Base-by-base conservation (phyloP, 2,113 vertebrate species). In the Cephalopterus ornatus region DNA sequence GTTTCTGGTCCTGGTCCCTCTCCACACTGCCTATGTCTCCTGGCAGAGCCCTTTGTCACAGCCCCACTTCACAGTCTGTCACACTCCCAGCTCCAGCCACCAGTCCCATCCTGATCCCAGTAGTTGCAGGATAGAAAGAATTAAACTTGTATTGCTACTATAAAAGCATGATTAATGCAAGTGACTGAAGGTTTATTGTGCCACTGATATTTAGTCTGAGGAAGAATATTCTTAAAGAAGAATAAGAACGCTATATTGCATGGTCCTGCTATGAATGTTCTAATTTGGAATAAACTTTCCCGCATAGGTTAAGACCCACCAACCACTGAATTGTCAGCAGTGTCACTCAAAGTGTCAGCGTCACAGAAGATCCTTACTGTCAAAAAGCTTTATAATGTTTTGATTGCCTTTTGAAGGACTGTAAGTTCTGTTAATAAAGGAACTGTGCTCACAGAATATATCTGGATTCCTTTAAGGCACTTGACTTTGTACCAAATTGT, bases 21-120 rank as follows among this genome's bases (percentile, higher is more conserved):
- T 79, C 71, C 10, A 3, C 1, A 2, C 58, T 55, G 52, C 18
- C 65, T 72, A 2, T 1, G 1, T 22, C 6, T 65, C 44, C 35
- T 27, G 10, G 30, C 62, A 92, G 35, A 88, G 18, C 22, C 65
- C 52, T 75, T 74, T 18, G 2, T 28, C 70, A 46, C 19, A 87
- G 73, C 20, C 35, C 8, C 39, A 8, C 53, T 75, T 74, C 41
- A 53, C 23, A 17, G 15, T 59, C 62, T 32, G 23, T 33, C 15
- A 6, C 11, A 8, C 33, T 71, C 22, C n/a, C 42, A 72, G 22
- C 42, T 52, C n/a, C 71, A 89, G 47, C 21, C 41, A 42, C 13
- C 27, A 70, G 61, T 22, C 46, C 32, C 41, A 73, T 17, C 35
- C 62, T 42, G 35, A 75, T 50, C 35, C 26, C 62, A 47, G 44